Base-by-base conservation (phyloP, 2,888 invertebrate species). In the Lacanobia wlatinum region DNA sequence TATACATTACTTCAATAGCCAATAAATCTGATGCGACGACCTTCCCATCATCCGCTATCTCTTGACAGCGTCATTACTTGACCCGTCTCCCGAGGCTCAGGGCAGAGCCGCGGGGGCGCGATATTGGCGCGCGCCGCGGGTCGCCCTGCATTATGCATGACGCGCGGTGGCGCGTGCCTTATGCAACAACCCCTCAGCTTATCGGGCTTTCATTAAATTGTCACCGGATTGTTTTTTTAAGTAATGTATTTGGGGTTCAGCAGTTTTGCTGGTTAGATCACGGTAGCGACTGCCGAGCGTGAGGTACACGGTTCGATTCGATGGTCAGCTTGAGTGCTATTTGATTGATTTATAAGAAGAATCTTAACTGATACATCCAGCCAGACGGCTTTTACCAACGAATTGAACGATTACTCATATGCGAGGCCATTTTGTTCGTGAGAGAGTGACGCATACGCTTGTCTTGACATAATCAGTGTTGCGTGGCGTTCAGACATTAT, bases 121-220 rank as follows among this genome's bases (percentile, higher is more conserved):
- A 84, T 88, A 88, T 89, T 87, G 88, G 81, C 76, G 78, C 79
- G 76, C 89, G 77, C 90, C 61, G 82, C 89, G 88, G 89, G 89
- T 75, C 77, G 61, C 87, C 86, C 85, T 94, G 91, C 92, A 94
- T 94, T 84, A 94, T 94, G 93, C 93, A 94, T 91, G 84, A 60
- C 61, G 65, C 71, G 76, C 76, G 70, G 70, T 59, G 60, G 62
- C 52, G 68, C 76, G 79, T 82, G 82, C 86, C 83, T 86, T 86
- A 83, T 86, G 84, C 76, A 78, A 73, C 80, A 76, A 73, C 62
- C 73, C 76, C 75, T 60, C 55, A 63, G 76, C 83, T 78, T 83
- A 84, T 81, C 80, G 70, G 59, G 65, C 66, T 76, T 79, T 78
- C 77, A 80, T 81, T 77, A 72, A 68, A 59, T 81, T 86, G 79